Base-by-base conservation (phyloP, 2,113 vertebrate species). In the Cygnus atratus region DNA sequence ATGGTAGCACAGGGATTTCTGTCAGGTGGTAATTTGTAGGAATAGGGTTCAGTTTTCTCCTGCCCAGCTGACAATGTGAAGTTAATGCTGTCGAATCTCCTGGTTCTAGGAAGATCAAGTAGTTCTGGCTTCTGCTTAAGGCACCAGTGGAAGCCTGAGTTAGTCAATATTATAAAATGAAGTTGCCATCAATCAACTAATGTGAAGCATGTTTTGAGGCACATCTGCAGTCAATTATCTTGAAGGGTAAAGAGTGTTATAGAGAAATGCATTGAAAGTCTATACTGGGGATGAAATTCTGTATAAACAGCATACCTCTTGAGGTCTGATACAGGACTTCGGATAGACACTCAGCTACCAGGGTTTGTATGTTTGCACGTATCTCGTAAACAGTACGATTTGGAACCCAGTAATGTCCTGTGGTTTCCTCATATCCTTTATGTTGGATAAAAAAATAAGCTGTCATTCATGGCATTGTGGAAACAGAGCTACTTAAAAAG, bases 361-460 rank as follows among this genome's bases (percentile, higher is more conserved):
- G 61, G n/a, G 46, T 66, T 91, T 84, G 80, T 67, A 1, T 87
- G 43, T 88, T 94, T 96, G 91, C 91, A 72, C 65, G 14, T 24
- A 67, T 77, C 74, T 92, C 0, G 0, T 88, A 91, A 95, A 87
- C 84, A 94, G 72, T 46, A 31, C 76, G 87, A 87, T 92, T 84
- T 88, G 92, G 88, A 95, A 44, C 25, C 19, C 73, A 88, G 67
- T 88, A 80, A 59, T 91, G 68, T 92, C 87, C 76, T 91, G 84
- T 96, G 84, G 76, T 94, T 93, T 94, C 73, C 43, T 84, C 80
- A 71, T 86, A 88, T 71, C 77, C 84, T 92, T 93, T 39, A 39
- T 14, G 43, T 4, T 78, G 52, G 70, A 78, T 88, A 71, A 92
- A 94, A 55, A 92, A 95, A 90, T 59, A 94, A 88, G 37, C 63